These are phyloP conservation scores for Gymnopithys bicolor DNA, from an alignment of 2,797 vertebrate species.

Conservation along the genomic window DNA sequence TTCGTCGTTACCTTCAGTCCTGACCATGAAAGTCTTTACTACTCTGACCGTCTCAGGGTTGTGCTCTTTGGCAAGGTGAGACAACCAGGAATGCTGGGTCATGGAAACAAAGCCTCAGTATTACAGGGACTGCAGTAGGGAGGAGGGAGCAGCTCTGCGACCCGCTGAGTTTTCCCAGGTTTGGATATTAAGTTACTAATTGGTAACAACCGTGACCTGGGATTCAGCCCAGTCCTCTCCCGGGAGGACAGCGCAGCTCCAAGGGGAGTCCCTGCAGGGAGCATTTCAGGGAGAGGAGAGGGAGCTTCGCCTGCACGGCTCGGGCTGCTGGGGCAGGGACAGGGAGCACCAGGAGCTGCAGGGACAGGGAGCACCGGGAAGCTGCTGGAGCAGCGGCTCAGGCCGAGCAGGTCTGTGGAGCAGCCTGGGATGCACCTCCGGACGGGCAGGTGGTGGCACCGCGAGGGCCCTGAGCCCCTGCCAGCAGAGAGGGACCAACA, in stretches of 20 bases:
- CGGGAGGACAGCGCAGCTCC: neutral
- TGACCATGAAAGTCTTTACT: constrained; percentile 87
- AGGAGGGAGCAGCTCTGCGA: neutral
- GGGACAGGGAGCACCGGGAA: neutral
- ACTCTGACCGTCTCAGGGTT: constrained; percentile 82
- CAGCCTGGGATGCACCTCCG: neutral
- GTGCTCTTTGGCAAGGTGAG: constrained; percentile 86
- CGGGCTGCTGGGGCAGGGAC: neutral
- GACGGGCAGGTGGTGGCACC: neutral
- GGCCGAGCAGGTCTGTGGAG: neutral
- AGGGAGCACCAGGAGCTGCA: neutral
- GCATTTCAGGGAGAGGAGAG: neutral
- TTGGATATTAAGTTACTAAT: neutral
- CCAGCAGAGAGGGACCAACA: neutral
- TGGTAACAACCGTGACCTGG: neutral
- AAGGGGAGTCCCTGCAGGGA: neutral
- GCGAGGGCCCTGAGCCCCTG: neutral
- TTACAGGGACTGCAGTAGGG: neutral
- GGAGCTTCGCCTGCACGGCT: neutral
- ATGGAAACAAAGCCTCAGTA: neutral
- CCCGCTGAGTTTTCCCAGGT: neutral
- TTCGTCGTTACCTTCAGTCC: constrained; percentile 88
- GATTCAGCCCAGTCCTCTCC: neutral
- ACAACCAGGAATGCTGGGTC: neutral
- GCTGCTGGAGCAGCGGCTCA: neutral